Conservation (phyloP, 2,888 invertebrate species). For the Amphipoea oculea region DNA sequence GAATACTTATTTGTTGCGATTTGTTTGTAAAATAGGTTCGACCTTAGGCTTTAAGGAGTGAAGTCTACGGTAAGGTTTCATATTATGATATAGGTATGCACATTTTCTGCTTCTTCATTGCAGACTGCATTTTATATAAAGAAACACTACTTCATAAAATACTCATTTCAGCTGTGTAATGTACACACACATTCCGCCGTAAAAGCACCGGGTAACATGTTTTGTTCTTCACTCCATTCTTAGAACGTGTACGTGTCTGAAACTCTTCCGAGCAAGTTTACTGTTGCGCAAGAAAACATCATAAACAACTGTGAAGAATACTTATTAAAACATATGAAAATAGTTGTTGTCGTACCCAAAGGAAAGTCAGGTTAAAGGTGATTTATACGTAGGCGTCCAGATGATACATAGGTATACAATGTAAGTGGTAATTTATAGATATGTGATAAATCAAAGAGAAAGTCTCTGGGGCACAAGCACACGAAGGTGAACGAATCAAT, state of each 20-base stretch:
- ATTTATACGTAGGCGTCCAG: slow-evolving; percentile 64
- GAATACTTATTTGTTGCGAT: too few relatives aligned
- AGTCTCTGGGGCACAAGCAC: slow-evolving; percentile 64
- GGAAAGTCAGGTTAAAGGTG: slow-evolving; percentile 51
- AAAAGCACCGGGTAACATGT: slow-evolving; percentile 57
- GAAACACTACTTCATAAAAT: slow-evolving; percentile 32
- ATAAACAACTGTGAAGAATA: slow-evolving; percentile 43
- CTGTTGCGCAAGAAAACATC: slow-evolving; percentile 43
- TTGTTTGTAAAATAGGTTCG: not conserved
- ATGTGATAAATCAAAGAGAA: slow-evolving; percentile 72
- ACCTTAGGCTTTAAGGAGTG: not conserved
- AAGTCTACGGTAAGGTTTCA: not conserved
- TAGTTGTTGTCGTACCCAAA: slow-evolving; percentile 44
- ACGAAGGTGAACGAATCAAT: slow-evolving; percentile 74
- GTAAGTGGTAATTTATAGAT: slow-evolving; percentile 74
- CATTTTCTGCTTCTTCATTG: not conserved
- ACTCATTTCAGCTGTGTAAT: slow-evolving; percentile 40
- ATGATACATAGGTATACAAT: slow-evolving; percentile 71
- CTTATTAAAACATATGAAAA: slow-evolving; percentile 43
- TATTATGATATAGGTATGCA: not conserved
- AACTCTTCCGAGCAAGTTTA: slow-evolving; percentile 54
- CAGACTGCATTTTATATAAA: slow-evolving; percentile 38
- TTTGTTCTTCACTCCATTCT: slow-evolving; percentile 59
- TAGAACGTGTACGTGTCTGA: slow-evolving; percentile 49
- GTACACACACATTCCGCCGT: slow-evolving; percentile 33